Evolutionary conservation across 2,888 invertebrate species (phyloP).

Genomic region (Thera britannica): DNA sequence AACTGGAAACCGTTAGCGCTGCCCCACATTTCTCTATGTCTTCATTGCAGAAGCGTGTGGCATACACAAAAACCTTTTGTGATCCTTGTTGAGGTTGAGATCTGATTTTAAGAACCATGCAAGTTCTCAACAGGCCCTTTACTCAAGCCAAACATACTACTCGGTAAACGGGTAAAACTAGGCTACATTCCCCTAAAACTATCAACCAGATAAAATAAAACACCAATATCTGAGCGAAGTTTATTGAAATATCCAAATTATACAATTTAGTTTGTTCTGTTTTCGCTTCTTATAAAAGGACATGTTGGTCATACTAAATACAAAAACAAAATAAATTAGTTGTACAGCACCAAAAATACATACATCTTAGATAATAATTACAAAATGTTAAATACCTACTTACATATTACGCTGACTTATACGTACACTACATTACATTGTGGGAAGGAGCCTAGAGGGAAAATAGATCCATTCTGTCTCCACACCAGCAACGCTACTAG

Average conservation of each 20-base stretch:
- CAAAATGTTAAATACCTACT: constrained; percentile 61
- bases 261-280: constrained; percentile 73
- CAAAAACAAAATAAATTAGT: constrained; percentile 80
- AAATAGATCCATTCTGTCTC: neutral
- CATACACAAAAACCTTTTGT: no score
- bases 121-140: no score
- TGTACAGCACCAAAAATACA: constrained; percentile 82
- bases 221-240: constrained; percentile 68
- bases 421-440: constrained; percentile 17
- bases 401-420: constrained; percentile 53
- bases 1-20: no score
- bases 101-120: no score
- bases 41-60: no score
- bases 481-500: no score
- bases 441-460: constrained; percentile 7
- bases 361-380: constrained; percentile 64
- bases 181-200: no score
- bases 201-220: constrained; percentile 54
- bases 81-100: no score
- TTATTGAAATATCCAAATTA: constrained; percentile 80
- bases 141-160: no score
- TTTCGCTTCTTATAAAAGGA: constrained; percentile 75
- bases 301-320: constrained; percentile 69
- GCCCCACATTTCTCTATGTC: no score
- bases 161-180: no score